Conservation (phyloP, 2,888 invertebrate species). For the Mythimna vitellina region DNA sequence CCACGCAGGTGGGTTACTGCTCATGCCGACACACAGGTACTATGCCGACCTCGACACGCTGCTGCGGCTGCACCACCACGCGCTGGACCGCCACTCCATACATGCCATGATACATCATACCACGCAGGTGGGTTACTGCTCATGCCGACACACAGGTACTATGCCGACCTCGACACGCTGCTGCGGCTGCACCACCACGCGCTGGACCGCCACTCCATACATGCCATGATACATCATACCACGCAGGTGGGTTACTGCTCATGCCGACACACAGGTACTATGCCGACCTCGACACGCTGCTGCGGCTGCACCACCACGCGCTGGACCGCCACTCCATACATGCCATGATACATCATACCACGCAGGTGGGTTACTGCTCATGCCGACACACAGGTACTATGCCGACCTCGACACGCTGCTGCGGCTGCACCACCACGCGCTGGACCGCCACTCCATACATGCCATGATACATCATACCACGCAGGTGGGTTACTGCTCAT, state of each 20-base stretch:
- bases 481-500: slow-evolving; percentile 73
- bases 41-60: slow-evolving; percentile 95
- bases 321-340: slow-evolving; percentile 92
- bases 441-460: slow-evolving; percentile 95
- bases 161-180: slow-evolving; percentile 3
- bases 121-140: slow-evolving; percentile 79
- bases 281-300: slow-evolving; percentile 96
- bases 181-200: slow-evolving; percentile 94
- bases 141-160: background rate
- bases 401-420: slow-evolving; percentile 95
- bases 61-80: slow-evolving; percentile 95
- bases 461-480: slow-evolving; percentile 95
- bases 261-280: slow-evolving; percentile 74
- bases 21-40: slow-evolving; percentile 74
- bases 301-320: slow-evolving; percentile 96
- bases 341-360: slow-evolving; percentile 93
- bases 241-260: slow-evolving; percentile 78
- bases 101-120: slow-evolving; percentile 94
- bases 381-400: no score
- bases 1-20: slow-evolving; percentile 81
- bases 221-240: slow-evolving; percentile 90
- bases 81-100: slow-evolving; percentile 92
- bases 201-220: slow-evolving; percentile 92
- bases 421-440: slow-evolving; percentile 95
- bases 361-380: slow-evolving; percentile 63